Evolutionary conservation across 2,797 vertebrate genomes (phyloP).

Genomic region (Tokudaia muenninki): DNA sequence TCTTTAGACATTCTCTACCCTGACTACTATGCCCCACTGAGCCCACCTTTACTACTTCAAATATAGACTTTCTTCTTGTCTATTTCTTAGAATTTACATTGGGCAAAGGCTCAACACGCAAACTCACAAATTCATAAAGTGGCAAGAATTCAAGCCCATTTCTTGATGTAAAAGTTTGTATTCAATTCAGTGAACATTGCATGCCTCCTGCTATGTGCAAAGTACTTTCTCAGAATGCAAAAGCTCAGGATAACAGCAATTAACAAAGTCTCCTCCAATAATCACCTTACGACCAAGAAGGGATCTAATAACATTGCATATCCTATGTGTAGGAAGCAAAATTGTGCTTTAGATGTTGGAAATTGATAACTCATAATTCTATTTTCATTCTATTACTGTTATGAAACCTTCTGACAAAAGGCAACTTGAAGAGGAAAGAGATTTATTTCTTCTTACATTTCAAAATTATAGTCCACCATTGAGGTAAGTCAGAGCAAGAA

Average conservation of each 20-base stretch:
- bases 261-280: neutral
- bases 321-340: neutral
- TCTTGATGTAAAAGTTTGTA: neutral
- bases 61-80: neutral
- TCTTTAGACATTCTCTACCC: neutral
- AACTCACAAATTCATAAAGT: neutral
- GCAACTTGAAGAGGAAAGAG: neutral
- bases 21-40: neutral
- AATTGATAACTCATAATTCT: neutral
- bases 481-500: neutral
- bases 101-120: neutral
- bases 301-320: neutral
- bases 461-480: neutral
- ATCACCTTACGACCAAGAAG: neutral
- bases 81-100: neutral
- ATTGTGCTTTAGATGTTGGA: neutral
- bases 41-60: neutral
- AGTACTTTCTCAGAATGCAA: slow-evolving; percentile 1
- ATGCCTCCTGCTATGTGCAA: neutral
- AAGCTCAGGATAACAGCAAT: neutral
- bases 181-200: neutral
- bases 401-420: neutral
- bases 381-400: neutral
- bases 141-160: slow-evolving; percentile 9
- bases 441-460: neutral